Conservation (phyloP, 2,888 invertebrate genomes). For the Megalurothrips usitatus region DNA sequence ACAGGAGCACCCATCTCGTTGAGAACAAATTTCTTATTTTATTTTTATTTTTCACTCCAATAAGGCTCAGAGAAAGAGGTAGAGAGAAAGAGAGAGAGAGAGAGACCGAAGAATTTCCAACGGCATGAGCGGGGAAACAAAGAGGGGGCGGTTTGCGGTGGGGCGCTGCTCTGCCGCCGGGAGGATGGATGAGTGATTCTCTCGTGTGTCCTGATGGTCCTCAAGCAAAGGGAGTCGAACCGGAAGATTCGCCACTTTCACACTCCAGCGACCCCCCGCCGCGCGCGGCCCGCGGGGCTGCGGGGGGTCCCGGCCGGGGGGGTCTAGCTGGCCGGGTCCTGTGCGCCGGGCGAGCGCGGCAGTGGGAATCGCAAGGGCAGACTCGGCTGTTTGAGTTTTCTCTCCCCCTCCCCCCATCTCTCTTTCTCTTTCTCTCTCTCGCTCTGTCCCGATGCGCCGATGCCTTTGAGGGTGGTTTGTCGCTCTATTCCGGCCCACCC, state of each 20-base stretch:
- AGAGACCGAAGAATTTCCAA: too few species aligned
- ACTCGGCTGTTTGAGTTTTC: neutral
- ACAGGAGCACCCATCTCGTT: too few species aligned
- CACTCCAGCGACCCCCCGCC: neutral
- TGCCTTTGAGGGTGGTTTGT: too few species aligned
- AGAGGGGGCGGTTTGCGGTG: too few species aligned
- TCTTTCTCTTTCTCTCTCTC: neutral
- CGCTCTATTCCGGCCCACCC: too few species aligned
- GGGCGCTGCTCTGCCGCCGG: too few species aligned
- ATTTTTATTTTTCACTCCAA: too few species aligned
- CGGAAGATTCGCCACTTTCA: conserved; percentile 24
- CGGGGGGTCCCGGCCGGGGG: neutral
- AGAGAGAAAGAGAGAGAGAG: too few species aligned
- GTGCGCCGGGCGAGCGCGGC: neutral
- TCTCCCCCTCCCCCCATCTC: neutral
- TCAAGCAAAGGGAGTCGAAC: conserved; percentile 16
- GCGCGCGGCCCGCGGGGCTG: neutral
- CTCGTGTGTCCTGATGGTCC: neutral
- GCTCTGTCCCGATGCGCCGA: neutral
- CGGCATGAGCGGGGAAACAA: too few species aligned
- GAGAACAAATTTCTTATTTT: too few species aligned
- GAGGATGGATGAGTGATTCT: too few species aligned
- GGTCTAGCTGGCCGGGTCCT: neutral
- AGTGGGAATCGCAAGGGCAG: neutral
- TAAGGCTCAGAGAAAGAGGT: too few species aligned